Percentiles rank a stretch among this genome's conserved stretches.
Conservation (phyloP, 2,113 vertebrate genomes). For the Gracilinanus agilis region DNA sequence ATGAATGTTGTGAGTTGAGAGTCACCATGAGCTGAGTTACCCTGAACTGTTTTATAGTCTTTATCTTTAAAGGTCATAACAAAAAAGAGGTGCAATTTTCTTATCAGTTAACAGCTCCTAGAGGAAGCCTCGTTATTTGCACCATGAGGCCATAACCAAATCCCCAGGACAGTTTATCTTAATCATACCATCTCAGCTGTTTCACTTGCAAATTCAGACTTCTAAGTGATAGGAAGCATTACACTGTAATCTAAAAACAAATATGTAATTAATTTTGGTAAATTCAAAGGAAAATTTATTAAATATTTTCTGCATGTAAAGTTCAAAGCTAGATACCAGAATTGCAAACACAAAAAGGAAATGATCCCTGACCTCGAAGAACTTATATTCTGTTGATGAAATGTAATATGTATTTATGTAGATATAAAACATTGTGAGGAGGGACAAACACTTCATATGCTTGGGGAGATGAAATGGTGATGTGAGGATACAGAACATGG, state of each 20-base stretch:
- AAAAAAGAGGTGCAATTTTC: background rate
- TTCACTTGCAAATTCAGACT: background rate
- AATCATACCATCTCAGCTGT: background rate
- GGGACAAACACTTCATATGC: background rate
- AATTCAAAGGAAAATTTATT: background rate
- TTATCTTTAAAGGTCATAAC: background rate
- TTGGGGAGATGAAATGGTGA: background rate
- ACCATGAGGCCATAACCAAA: background rate
- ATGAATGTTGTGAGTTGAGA: background rate
- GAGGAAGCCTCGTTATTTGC: background rate
- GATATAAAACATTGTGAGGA: background rate
- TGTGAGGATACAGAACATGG: background rate
- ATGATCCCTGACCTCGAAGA: background rate
- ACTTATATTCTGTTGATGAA: background rate
- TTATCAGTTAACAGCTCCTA: background rate
- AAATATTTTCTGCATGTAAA: background rate
- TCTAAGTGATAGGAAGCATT: background rate
- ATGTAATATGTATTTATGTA: background rate
- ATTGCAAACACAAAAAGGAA: background rate
- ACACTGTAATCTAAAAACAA: background rate
- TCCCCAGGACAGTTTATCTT: background rate
- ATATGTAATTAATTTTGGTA: background rate
- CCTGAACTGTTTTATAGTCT: background rate
- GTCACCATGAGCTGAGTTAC: background rate
- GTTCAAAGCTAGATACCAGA: background rate